Conservation (phyloP, 2,797 vertebrate species). For the Sarcoramphus papa region DNA sequence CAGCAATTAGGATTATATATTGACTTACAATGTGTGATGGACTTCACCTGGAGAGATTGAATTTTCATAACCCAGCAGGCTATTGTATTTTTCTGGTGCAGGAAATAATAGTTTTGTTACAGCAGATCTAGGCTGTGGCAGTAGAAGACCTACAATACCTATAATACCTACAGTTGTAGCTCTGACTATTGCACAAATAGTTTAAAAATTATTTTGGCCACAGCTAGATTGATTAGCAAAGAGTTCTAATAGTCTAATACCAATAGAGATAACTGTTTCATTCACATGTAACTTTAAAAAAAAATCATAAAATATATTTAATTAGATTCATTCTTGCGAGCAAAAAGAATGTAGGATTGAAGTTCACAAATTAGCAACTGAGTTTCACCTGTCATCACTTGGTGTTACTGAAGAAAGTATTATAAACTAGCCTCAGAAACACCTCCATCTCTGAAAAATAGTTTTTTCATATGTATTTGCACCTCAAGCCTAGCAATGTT, state of each 20-base stretch:
- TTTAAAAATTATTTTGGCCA: background rate
- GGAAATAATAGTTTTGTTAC: background rate
- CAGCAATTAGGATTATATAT: background rate
- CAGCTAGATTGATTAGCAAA: background rate
- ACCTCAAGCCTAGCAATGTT: background rate
- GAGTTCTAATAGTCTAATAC: background rate
- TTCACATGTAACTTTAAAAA: background rate
- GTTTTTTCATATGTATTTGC: background rate
- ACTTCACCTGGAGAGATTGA: background rate
- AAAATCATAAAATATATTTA: background rate
- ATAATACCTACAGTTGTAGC: background rate
- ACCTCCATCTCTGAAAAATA: background rate
- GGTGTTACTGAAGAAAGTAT: background rate
- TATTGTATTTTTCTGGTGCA: background rate
- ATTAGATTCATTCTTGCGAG: background rate
- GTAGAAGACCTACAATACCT: background rate
- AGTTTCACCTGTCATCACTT: background rate
- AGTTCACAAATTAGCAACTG: background rate
- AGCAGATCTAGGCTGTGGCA: background rate
- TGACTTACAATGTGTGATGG: background rate
- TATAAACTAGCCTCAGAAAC: background rate
- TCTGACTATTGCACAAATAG: background rate
- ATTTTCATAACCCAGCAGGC: background rate
- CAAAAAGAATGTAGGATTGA: background rate
- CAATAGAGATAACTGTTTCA: background rate